phyloP scores from a whole-genome alignment of 1,140 invertebrate species.

The Micrasema longulum region DNA sequence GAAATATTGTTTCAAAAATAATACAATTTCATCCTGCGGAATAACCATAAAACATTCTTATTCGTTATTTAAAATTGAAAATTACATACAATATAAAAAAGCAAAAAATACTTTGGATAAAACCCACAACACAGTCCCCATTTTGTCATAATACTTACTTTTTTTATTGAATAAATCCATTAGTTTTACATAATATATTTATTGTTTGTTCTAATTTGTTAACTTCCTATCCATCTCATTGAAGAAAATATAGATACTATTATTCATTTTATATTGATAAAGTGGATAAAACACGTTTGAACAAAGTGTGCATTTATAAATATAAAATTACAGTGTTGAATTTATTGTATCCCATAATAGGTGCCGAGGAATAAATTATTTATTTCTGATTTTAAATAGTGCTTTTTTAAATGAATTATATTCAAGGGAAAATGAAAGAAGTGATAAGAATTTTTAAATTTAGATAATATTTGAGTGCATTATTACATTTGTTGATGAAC shows the following conservation, averaged over 20 bases:
- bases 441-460: slow-evolving; percentile 13
- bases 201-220: slow-evolving; percentile 2
- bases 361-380: background rate
- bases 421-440: slow-evolving; percentile 5
- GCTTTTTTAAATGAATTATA: background rate
- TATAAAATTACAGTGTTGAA: slow-evolving; percentile 18
- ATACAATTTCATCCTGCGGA: too few relatives aligned
- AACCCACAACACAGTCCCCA: too few relatives aligned
- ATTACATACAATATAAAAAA: too few relatives aligned
- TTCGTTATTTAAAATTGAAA: too few relatives aligned
- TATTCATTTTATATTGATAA: too few relatives aligned
- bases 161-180: background rate
- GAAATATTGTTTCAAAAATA: too few relatives aligned
- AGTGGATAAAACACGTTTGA: slow-evolving; percentile 19
- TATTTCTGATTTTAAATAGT: too few relatives aligned
- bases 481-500: too few relatives aligned
- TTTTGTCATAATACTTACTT: too few relatives aligned
- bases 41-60: too few relatives aligned
- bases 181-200: background rate
- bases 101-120: too few relatives aligned
- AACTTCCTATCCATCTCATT: too few relatives aligned
- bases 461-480: slow-evolving; percentile 4
- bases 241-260: background rate
- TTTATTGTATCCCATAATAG: slow-evolving; percentile 20
- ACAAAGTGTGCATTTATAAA: slow-evolving; percentile 27